Evolutionary conservation across 1,140 invertebrate genomes (phyloP), one percentile per base, ranked within the genome.

Genomic region (Orius insidiosus): DNA sequence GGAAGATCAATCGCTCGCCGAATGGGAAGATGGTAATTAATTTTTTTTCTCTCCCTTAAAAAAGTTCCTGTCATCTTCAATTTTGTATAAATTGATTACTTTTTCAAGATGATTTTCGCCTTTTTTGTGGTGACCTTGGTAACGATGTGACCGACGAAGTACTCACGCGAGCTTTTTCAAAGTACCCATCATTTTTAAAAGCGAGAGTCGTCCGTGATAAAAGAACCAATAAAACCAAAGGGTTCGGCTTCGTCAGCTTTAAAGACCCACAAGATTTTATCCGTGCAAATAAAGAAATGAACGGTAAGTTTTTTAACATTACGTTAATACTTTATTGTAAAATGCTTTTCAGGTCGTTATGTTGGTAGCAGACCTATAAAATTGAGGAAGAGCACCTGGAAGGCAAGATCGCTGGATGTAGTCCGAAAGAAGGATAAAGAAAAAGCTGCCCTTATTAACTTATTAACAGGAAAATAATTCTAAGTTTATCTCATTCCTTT

Each of bases 131-230:
- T 31, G 96, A 99, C 72, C 68, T 99, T 5, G 96, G 96, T 2
- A 98, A 98, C 63, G 95, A 98, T 65, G 94, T 98, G 1, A 98
- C 92, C 0, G 95, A 99, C 59, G 95, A 98, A n/a, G 74, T 94
- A 39, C 66, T 99, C 7, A 78, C 81, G 1, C 68, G 93, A 55
- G 93, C 92, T 1, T 99, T 99, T 58, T 84, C 83, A 55, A 92
- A 93, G 61, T 99, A 87, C 68, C 75, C 82, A 0, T 95, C 92
- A 34, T 98, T 98, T 64, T 72, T 85, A 58, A 82, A 79, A 61
- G 94, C 95, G 0, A 93, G 93, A 63, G 94, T 99, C 5, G 76
- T 98, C 1, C 68, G 95, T 51, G 95, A 99, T 61, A 95, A 94
- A 59, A 66, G 93, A 38, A 94, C 90, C 0, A 97, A 97, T 60